phyloP scores from a whole-genome alignment of 2,113 vertebrate genomes.

The Microtus pennsylvanicus region DNA sequence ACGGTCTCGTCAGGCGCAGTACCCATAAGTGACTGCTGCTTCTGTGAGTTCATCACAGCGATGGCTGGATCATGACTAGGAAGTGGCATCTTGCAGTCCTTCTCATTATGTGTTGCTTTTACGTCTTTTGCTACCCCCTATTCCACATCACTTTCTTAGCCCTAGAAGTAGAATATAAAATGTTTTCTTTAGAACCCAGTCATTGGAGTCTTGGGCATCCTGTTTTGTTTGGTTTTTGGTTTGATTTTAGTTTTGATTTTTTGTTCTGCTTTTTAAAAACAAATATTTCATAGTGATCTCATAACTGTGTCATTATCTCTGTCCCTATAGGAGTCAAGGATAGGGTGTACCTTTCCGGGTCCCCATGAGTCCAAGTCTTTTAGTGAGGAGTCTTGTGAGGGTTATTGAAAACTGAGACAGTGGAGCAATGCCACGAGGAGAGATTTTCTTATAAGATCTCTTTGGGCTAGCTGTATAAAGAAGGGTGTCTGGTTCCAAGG shows the following conservation, averaged over 20 bases:
- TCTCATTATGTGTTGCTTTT: background rate
- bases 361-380: background rate
- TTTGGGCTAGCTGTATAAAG: background rate
- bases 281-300: background rate
- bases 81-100: background rate
- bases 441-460: background rate
- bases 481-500: background rate
- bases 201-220: background rate
- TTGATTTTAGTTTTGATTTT: background rate
- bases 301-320: background rate
- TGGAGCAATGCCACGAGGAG: background rate
- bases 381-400: background rate
- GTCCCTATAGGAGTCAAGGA: background rate
- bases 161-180: background rate
- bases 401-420: background rate
- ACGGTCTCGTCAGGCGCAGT: background rate
- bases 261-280: background rate
- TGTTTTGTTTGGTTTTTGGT: background rate
- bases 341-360: background rate
- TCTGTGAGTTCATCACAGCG: too few species aligned
- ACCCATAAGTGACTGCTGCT: background rate
- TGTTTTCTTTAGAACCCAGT: background rate
- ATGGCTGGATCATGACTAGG: background rate
- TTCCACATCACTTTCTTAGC: background rate
- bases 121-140: too few species aligned